These are phyloP conservation scores for Monomorium pharaonis DNA, from an alignment of 1,140 invertebrate species.

Conservation along the genomic window DNA sequence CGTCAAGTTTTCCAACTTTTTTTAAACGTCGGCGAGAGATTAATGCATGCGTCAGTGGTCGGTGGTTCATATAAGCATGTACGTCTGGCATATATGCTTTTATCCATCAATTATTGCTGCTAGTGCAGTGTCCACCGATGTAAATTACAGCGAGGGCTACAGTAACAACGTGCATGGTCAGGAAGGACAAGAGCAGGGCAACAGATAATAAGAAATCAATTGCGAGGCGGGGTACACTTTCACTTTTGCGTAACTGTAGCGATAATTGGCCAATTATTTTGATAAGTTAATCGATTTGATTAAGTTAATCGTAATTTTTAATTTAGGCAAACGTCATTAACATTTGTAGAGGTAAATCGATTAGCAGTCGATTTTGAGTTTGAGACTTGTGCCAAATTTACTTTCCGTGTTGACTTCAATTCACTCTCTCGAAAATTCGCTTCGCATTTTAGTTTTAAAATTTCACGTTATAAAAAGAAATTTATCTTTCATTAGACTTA, in stretches of 20 bases:
- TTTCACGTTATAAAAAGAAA: neutral
- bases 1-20: slow-evolving; percentile 53
- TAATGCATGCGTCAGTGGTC: slow-evolving; percentile 58
- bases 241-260: neutral
- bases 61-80: slow-evolving; percentile 23
- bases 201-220: slow-evolving; percentile 6
- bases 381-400: slow-evolving; percentile 5
- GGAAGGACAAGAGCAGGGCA: slow-evolving; percentile 12
- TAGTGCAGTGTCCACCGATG: slow-evolving; percentile 16
- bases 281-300: too few species aligned
- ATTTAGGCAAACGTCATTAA: neutral
- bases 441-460: neutral
- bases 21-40: slow-evolving; percentile 59
- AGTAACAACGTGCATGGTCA: slow-evolving; percentile 2
- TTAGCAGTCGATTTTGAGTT: neutral
- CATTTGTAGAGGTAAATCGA: neutral
- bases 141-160: slow-evolving; percentile 36
- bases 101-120: slow-evolving; percentile 66
- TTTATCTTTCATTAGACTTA: neutral
- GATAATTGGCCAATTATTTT: neutral
- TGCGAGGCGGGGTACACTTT: neutral
- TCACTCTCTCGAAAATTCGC: neutral
- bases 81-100: slow-evolving; percentile 32
- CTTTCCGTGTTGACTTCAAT: neutral
- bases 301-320: neutral